These are phyloP conservation scores for Acanthosoma haemorrhoidale DNA, from an alignment of 2,888 invertebrate genomes.

Conservation along the genomic window DNA sequence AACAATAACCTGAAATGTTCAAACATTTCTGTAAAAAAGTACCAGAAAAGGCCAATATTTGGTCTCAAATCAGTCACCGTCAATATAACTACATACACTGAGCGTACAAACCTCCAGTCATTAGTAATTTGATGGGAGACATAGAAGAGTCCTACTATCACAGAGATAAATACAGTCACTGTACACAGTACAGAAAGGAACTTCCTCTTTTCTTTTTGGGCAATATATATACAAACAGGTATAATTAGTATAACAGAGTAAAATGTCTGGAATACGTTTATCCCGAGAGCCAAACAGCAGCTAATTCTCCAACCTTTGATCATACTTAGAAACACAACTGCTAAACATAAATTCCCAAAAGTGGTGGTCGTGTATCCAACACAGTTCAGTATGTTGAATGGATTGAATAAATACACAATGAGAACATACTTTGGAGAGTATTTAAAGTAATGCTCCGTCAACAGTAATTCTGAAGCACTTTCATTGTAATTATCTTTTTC, in stretches of 20 bases:
- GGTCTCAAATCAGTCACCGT: conserved; percentile 90
- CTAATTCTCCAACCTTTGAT: conserved; percentile 50
- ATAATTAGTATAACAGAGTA: conserved; percentile 78
- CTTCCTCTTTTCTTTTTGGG: conserved; percentile 34
- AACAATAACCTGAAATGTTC: conserved; percentile 95
- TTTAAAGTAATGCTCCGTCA: conserved; percentile 54
- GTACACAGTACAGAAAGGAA: conserved; percentile 32
- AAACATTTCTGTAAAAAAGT: conserved; percentile 99
- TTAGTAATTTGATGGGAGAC: conserved; percentile 59
- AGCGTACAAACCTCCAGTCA: conserved; percentile 59
- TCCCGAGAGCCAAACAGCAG: conserved; percentile 56
- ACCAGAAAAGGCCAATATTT: conserved; percentile 98
- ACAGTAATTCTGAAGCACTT: conserved; percentile 53
- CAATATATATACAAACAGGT: conserved; percentile 67
- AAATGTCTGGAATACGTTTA: conserved; percentile 75
- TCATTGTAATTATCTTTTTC: conserved; percentile 54
- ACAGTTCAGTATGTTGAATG: conserved; percentile 80
- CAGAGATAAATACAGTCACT: conserved; percentile 32
- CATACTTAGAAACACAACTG: conserved; percentile 65
- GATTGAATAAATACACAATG: conserved; percentile 80
- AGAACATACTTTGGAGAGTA: conserved; percentile 65
- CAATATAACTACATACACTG: conserved; percentile 73
- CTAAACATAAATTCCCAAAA: conserved; percentile 76
- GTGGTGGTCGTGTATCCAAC: conserved; percentile 85
- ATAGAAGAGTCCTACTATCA: conserved; percentile 50